phyloP scores from a whole-genome alignment of 2,113 vertebrate genomes.

The rat (Rattus norvegicus) region DNA sequence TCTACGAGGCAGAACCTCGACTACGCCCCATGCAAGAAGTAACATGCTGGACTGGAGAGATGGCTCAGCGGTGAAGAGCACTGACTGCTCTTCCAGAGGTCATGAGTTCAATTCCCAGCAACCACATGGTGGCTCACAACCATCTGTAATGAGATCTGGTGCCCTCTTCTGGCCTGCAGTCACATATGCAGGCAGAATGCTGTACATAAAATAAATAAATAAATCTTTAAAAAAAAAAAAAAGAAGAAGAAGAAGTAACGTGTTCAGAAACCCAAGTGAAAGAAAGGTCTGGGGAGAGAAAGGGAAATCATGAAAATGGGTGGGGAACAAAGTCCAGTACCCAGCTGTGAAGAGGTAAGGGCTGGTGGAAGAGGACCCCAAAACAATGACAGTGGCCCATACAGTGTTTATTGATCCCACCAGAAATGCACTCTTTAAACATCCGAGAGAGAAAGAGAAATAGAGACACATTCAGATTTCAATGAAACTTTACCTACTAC shows the following conservation, averaged over 20 bases:
- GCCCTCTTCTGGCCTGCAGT: too few species aligned
- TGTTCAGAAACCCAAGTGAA: background rate
- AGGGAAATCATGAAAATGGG: background rate
- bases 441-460: background rate
- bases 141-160: too few species aligned
- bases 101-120: too few species aligned
- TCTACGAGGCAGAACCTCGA: background rate
- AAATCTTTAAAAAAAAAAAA: too few species aligned
- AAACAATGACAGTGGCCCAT: background rate
- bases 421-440: background rate
- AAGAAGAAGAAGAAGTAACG: background rate
- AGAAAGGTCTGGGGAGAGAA: fast-evolving
- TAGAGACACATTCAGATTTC: background rate
- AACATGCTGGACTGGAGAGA: too few species aligned
- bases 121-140: too few species aligned
- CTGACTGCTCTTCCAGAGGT: too few species aligned
- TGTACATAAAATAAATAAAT: too few species aligned
- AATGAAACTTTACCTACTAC: background rate
- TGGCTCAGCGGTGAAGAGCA: too few species aligned
- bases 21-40: background rate
- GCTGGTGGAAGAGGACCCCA: background rate
- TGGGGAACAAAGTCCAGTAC: background rate
- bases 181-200: too few species aligned
- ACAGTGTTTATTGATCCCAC: background rate
- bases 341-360: background rate